Percentiles rank a stretch among this genome's conserved stretches.
phyloP scores from a whole-genome alignment of 37 sponge, comb jelly and placozoan genomes.

The Tethya wilhelma region DNA sequence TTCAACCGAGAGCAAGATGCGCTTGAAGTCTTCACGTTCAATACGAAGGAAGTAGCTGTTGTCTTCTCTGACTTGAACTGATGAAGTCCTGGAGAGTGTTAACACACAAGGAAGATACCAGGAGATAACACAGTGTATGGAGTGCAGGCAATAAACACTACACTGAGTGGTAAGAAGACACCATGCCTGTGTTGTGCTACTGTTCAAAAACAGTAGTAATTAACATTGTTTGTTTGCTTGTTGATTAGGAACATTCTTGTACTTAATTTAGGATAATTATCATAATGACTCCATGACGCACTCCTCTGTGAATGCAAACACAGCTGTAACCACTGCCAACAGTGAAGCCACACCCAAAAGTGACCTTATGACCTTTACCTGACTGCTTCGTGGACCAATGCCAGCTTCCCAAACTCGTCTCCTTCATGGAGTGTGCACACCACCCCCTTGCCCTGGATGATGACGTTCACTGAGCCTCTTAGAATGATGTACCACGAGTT shows the following conservation, averaged over 20 bases:
- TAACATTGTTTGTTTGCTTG: not conserved
- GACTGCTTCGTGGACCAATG: constrained; percentile 72
- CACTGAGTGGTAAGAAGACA: too few species aligned
- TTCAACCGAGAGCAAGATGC: constrained; percentile 80
- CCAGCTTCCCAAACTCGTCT: constrained; percentile 92
- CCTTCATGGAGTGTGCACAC: constrained; percentile 90
- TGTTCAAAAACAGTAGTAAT: not conserved
- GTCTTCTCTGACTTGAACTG: constrained; percentile 58
- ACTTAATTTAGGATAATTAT: too few species aligned
- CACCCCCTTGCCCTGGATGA: constrained; percentile 83
- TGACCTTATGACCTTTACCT: constrained; percentile 29
- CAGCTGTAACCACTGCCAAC: too few species aligned
- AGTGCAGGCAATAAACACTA: too few species aligned
- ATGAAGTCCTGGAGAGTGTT: constrained; percentile 31
- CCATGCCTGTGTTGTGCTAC: too few species aligned
- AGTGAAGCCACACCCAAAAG: too few species aligned
- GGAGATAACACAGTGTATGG: too few species aligned
- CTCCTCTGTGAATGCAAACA: too few species aligned
- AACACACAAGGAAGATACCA: not conserved
- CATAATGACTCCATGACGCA: too few species aligned
- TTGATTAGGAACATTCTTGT: not conserved
- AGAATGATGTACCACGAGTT: constrained; percentile 86
- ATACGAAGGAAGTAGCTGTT: constrained; percentile 77
- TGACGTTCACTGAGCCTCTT: constrained; percentile 88
- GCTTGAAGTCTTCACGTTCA: constrained; percentile 79